phyloP scores from a whole-genome alignment of 1,140 invertebrate species.

The Apis cerana region DNA sequence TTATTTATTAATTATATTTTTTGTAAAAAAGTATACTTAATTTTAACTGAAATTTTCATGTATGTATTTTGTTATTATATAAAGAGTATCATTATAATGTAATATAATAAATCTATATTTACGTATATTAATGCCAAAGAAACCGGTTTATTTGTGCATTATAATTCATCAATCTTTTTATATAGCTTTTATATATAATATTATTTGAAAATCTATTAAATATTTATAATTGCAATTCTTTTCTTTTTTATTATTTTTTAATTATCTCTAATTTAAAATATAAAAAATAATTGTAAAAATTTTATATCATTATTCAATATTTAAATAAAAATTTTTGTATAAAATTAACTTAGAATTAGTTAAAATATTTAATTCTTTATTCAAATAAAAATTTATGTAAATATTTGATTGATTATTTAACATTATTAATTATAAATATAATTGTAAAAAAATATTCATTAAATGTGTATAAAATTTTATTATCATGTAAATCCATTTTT shows the following conservation, averaged over 20 bases:
- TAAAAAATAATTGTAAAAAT: background rate
- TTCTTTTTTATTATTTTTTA: background rate
- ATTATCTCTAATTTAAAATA: background rate
- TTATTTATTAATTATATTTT: background rate
- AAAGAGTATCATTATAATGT: background rate
- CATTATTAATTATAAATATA: background rate
- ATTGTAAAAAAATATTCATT: background rate
- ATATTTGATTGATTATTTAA: background rate
- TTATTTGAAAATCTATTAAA: background rate
- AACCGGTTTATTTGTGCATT: background rate
- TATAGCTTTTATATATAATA: background rate
- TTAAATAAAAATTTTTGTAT: background rate
- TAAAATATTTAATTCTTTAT: background rate
- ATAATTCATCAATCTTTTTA: background rate
- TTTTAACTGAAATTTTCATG: background rate
- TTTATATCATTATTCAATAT: background rate
- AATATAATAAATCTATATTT: background rate
- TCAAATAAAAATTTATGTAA: background rate
- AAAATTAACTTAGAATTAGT: background rate
- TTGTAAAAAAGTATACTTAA: background rate
- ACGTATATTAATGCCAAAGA: background rate
- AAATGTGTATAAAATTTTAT: background rate
- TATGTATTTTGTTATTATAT: background rate
- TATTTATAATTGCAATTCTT: background rate
- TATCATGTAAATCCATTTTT: background rate